A percentile compares a stretch with the other conserved stretches of the same genome.
phyloP scores from a whole-genome alignment of 30 jellyfish, hydroid and myxozoan species.

The Chrysaora quinquecirrha region DNA sequence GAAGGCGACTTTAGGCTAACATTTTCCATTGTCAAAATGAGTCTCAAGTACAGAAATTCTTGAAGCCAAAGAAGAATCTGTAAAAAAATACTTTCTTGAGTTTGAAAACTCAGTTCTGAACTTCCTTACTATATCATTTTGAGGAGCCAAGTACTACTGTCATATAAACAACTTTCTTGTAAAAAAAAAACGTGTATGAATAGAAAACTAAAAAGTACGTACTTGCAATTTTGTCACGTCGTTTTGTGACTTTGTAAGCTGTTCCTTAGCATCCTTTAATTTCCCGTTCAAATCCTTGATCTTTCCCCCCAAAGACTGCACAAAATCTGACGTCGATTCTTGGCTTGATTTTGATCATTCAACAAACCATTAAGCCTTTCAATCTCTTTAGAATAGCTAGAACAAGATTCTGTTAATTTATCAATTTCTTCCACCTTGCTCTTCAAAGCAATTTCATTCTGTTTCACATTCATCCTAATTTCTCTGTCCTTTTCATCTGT shows the following conservation, averaged over 20 bases:
- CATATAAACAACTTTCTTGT: no score
- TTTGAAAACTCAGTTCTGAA: no score
- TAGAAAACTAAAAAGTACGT: no score
- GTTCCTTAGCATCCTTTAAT: slow-evolving; percentile 14
- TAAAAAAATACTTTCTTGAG: no score
- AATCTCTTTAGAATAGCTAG: not conserved
- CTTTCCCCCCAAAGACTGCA: not conserved
- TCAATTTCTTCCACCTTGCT: not conserved
- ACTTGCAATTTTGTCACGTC: slow-evolving; percentile 33
- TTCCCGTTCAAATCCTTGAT: not conserved
- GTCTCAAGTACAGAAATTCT: no score
- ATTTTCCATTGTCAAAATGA: no score
- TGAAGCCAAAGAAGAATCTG: no score
- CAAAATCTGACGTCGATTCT: not conserved
- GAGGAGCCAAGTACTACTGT: no score
- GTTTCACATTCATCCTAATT: slow-evolving; percentile 4
- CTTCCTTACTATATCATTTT: no score
- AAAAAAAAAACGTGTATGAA: no score
- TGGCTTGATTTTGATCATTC: not conserved
- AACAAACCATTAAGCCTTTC: not conserved
- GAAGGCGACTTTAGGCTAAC: no score
- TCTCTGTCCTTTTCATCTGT: slow-evolving; percentile 15
- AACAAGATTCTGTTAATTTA: not conserved
- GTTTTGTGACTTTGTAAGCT: slow-evolving; percentile 10
- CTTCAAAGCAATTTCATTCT: not conserved